Base-by-base conservation (phyloP, 2,797 vertebrate species). In the Synanceia verrucosa region DNA sequence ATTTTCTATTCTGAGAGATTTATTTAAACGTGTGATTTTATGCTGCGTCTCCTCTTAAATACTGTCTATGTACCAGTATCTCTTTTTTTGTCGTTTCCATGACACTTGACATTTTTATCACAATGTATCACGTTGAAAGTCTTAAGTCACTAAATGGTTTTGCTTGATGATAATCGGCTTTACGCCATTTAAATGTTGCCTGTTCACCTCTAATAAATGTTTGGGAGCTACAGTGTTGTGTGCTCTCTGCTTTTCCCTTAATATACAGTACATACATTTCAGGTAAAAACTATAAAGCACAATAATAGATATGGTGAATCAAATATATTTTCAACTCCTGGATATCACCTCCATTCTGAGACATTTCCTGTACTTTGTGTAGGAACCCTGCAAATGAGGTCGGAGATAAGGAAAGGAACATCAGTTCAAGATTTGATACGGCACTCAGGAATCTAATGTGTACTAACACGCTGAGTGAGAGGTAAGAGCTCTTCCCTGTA, bases 381-480 rank as follows among this genome's bases (percentile, higher is more conserved):
- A 64, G 53, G 62, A 75, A 53, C 53, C 52, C 72, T 70, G 65
- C 24, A 58, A 70, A 76, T 59, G 55, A n/a, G 71, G 50, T 63
- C 52, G 50, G 68, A 37, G 16, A 59, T 12, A 67, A 58, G 21
- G 57, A 86, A 70, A 28, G 18, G 53, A 76, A 70, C 5, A 74
- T 37, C 21, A 36, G 63, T 55, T 81, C 24, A 75, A 41, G 65
- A 63, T 71, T 57, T 56, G 59, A 78, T 67, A 86, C 62, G 18
- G 76, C 53, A 50, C 55, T 84, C 57, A 9, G 41, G 63, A 80
- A 57, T 56, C 62, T 46, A 66, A n/a, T 53, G 69, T 84, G 59
- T 43, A 73, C 51, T 53, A 66, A 70, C 73, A 79, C 78, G 62
- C 28, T 58, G 48, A 48, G 71, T 65, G 59, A 76, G 63, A 78